Evolutionary conservation across 2,797 vertebrate genomes (phyloP).

Genomic region (Sebastes vulpes): DNA sequence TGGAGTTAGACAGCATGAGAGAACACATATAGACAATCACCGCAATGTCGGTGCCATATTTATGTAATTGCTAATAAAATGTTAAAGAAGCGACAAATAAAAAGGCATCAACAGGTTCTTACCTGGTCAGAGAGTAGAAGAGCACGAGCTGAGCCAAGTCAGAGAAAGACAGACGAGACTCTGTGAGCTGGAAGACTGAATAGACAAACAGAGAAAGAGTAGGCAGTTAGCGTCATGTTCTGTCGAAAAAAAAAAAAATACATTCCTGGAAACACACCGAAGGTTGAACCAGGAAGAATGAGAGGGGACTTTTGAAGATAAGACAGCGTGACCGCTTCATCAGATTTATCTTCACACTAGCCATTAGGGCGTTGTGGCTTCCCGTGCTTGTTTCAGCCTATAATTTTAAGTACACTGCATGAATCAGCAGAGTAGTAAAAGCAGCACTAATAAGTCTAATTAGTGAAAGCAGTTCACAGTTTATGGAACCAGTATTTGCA

Average conservation of each 20-base stretch:
- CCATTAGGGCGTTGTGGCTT: background rate
- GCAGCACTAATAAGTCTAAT: background rate
- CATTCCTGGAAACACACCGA: conserved; percentile 23
- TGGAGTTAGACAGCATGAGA: background rate
- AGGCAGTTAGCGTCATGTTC: background rate
- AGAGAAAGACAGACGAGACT: conserved; percentile 87
- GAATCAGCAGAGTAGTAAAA: background rate
- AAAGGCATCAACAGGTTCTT: conserved; percentile 15
- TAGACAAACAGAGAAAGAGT: conserved; percentile 21
- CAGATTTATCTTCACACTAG: background rate
- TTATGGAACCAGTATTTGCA: conserved; percentile 7
- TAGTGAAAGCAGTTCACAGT: background rate
- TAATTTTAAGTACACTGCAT: background rate
- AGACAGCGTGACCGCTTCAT: background rate
- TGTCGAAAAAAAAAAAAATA: background rate
- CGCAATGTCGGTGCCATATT: background rate
- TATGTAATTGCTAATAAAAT: background rate
- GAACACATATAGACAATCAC: background rate
- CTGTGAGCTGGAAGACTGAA: conserved; percentile 84
- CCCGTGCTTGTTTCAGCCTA: background rate
- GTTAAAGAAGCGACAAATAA: background rate
- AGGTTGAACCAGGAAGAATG: conserved; percentile 7
- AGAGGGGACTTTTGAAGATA: conserved; percentile 15
- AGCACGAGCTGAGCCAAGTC: conserved; percentile 87
- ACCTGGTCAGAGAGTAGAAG: conserved; percentile 91